These are phyloP conservation scores for Leiothrix lutea DNA, from an alignment of 2,113 vertebrate species.

Conservation along the genomic window DNA sequence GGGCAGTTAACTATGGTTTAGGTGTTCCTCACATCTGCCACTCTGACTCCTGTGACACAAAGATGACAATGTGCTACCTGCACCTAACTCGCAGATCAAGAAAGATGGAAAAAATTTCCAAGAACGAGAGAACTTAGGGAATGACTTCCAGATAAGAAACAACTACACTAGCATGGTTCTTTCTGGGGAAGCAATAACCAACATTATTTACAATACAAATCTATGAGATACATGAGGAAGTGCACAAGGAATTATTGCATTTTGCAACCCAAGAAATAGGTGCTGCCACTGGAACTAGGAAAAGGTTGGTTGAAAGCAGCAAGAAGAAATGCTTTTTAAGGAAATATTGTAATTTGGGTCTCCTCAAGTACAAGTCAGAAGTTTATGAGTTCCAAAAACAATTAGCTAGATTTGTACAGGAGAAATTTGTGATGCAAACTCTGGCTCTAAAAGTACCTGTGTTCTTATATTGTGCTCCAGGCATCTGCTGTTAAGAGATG, in stretches of 20 bases:
- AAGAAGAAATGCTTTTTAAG: neutral
- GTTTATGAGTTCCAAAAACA: neutral
- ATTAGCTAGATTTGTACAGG: neutral
- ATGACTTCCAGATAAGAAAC: neutral
- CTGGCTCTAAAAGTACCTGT: slow-evolving; percentile 1
- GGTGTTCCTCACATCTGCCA: neutral
- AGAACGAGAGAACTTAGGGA: neutral
- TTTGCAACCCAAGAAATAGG: neutral
- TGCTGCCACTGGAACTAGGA: neutral
- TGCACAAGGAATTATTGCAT: neutral
- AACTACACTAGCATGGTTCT: neutral
- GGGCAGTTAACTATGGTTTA: neutral
- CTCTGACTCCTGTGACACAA: neutral
- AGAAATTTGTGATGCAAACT: neutral
- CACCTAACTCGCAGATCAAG: neutral
- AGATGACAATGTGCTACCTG: neutral
- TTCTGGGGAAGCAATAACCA: neutral
- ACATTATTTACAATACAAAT: neutral
- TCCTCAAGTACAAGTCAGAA: neutral
- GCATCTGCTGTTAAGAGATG: neutral
- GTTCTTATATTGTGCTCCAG: neutral
- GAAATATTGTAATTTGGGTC: neutral
- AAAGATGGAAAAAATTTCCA: neutral
- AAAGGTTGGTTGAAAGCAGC: neutral
- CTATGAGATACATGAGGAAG: neutral